These are phyloP conservation scores for Frankliniella intonsa DNA, from an alignment of 2,888 invertebrate genomes.

Conservation along the genomic window DNA sequence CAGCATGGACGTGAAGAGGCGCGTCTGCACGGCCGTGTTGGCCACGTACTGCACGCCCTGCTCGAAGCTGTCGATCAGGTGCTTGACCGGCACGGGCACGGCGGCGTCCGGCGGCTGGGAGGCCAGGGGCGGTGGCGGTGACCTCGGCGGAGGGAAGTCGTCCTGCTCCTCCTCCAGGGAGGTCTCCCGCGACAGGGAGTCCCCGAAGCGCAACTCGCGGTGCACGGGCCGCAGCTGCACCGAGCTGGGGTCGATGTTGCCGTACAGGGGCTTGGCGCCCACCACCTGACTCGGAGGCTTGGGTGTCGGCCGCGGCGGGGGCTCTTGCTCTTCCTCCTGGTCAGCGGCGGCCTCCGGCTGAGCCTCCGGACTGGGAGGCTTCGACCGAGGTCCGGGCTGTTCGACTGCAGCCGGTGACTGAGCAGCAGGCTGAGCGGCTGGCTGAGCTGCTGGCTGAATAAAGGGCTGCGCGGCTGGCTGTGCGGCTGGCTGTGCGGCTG, in stretches of 20 bases:
- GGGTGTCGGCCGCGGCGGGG: background rate
- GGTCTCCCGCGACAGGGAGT: background rate
- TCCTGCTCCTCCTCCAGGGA: background rate
- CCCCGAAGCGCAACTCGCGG: constrained; percentile 29
- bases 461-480: too few relatives aligned
- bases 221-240: constrained; percentile 30
- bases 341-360: background rate
- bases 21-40: constrained; percentile 44
- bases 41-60: constrained; percentile 42
- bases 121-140: background rate
- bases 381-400: background rate
- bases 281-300: constrained; percentile 31
- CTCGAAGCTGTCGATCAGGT: constrained; percentile 19
- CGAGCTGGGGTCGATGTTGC: constrained; percentile 31
- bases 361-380: background rate
- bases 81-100: background rate
- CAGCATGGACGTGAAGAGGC: constrained; percentile 38
- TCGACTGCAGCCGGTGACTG: background rate
- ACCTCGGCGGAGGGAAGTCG: background rate
- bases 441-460: too few relatives aligned
- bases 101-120: background rate
- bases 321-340: background rate
- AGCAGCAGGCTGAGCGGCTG: background rate
- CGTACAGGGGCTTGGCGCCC: constrained; percentile 32
- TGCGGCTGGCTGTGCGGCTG: background rate